Base-by-base conservation (phyloP, 2,888 invertebrate genomes). In the Drosophila quinaria region DNA sequence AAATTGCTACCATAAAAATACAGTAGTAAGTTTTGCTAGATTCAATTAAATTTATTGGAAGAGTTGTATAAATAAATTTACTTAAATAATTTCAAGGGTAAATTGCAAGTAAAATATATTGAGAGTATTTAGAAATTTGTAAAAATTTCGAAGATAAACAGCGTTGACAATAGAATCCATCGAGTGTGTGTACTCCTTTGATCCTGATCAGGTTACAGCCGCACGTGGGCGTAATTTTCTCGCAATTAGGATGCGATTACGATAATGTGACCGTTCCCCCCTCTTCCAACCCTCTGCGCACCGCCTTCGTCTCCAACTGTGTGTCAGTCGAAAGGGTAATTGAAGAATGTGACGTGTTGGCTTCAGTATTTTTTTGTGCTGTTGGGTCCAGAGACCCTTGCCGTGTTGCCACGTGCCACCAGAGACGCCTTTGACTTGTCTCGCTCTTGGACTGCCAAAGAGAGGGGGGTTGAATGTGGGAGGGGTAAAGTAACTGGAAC, bases 171-270 rank as follows among this genome's bases (percentile, higher is more conserved):
- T 52, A 37, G 52, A 52, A 10, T 39, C 37, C 52, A 22, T 50
- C 50, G 50, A 35, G 19, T 50, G 50, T 50, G 50, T 35, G 62
- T 11, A 50, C 44, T 65, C 67, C 87, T 84, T 84, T 90, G 88
- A 90, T 86, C 77, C 87, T 89, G 92, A 92, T 92, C 92, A 87
- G 89, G 92, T 92, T 92, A 92, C 92, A 78, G 76, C 81, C 83
- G 87, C 92, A 92, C 92, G 92, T 92, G 92, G 91, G 91, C 91
- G 92, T 92, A 92, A 92, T 92, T 92, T 92, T 90, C 83, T 88
- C 91, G 92, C 92, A 92, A 92, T 92, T 92, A 92, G 91, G 92
- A 92, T 92, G 91, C 91, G 91, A 92, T 91, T 91, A 91, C 91
- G 90, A 90, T 91, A 89, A 91, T 89, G 85, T 70, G 90, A 72